Base-by-base conservation (phyloP, 92 coral and sea anemone species). In the Montipora capitata region DNA sequence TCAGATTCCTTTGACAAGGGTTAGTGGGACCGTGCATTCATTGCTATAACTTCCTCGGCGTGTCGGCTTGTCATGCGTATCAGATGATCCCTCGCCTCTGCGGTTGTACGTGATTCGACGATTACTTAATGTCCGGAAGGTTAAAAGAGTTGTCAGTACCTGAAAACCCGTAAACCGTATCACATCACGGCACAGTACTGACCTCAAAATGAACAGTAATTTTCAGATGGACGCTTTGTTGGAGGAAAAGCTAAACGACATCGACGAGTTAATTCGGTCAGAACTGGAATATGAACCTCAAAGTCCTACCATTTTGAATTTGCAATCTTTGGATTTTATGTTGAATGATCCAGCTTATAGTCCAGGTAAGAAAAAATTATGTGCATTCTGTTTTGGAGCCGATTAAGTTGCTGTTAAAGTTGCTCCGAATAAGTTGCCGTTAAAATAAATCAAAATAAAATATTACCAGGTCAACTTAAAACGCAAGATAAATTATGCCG, bases 191-290 rank as follows among this genome's bases (percentile, higher is more conserved):
- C 35, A 27, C 35, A 44, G 43, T 3, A 1, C 20, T 78, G 44
- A 2, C 76, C 49, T 5, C 66, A 40, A 10, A 43, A 72, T 72
- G 79, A 58, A 17, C 10, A 48, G 52, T 48, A 5, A 48, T 15
- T 10, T 14, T 20, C 49, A 18, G 70, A 12, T 65, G 0, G 82
- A 85, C 57, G 8, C 82, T n/a, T 11, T 38, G 67, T 64, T 63
- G 18, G 89, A 85, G 17, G 89, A 85, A 65, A 66, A 18, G 35
- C 76, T 85, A 2, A 76, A 76, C 67, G 89, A 85, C 80, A 85
- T 85, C 9, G 89, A 85, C 45, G 82, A 76, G 76, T 66, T 74
- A 40, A 85, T 85, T 44, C 87, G 72, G 72, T 72, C 87, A n/a
- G 78, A 72, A 10, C 70, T 54, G 5, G 87, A 79, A 6, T 83